Base-by-base conservation (phyloP, 2,113 vertebrate genomes). In the Microcebus griseorufus region DNA sequence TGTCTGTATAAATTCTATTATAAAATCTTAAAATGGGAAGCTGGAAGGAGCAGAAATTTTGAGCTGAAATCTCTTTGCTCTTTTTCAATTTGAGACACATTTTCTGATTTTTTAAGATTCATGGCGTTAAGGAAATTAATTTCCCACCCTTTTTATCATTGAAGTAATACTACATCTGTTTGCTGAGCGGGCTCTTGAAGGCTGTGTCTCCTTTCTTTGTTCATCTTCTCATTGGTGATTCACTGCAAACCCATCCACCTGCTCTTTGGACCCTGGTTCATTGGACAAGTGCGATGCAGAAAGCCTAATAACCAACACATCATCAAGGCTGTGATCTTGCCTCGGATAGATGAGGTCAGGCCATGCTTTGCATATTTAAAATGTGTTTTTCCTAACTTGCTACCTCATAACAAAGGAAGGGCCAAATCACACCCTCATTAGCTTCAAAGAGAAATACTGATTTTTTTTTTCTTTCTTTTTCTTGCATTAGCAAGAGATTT, bases 401-500 rank as follows among this genome's bases (percentile, higher is more conserved):
- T 95, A 62, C 95, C 96, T 97, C 95, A 72, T 69, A 96, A 94
- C 82, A 93, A 98, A 85, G 86, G 6, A 23, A 97, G 94, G 95
- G 92, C 85, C 94, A 72, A 45, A 98, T 98, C 98, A 97, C 39
- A 81, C 93, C 65, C 96, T 97, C 97, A 95, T 97, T 97, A 98
- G 83, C 97, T 98, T 97, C 98, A 97, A 96, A 97, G 90, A 98
- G 67, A 97, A 96, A 97, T 97, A 96, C 94, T 90, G 64, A 81
- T 91, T 60, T 86, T 32, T 55, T 81, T 76, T 82, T 58, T 62
- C 23, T 37, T 39, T n/a, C 55, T 94, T 83, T 94, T 97, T 78
- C 95, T 97, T 96, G 95, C 91, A 94, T 92, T 96, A 83, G 96
- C 93, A 98, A 88, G 81, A 98, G 98, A 98, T 98, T 98, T 98